Evolutionary conservation across 2,113 vertebrate genomes (phyloP), one percentile per base, ranked within the genome.

Genomic region (Colaptes auratus): DNA sequence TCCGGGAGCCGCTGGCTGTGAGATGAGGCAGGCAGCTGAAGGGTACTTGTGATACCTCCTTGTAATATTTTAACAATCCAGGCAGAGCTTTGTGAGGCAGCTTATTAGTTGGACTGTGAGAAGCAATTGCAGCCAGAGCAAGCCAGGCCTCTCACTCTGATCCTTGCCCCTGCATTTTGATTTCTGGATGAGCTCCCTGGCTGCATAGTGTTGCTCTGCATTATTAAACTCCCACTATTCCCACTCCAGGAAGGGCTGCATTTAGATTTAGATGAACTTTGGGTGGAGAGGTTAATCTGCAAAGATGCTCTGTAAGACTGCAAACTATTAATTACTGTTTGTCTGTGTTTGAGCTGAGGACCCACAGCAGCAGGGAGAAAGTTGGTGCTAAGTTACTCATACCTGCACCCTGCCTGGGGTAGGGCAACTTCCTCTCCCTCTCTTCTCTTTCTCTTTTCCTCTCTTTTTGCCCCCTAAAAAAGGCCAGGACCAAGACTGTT

Each of bases 61-160:
- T 86, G 94, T 72, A 94, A 86, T 92, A 81, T 88, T 94, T 95
- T 86, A 96, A 88, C 91, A 90, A 72, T 75, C 83, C 88, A 83
- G 63, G 70, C 50, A 65, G 90, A 93, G 12, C 88, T 86, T 86
- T 55, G 88, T 50, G 31, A 78, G 72, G 88, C 82, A 58, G 88
- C 70, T 66, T 92, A 91, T 94, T 90, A 88, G 80, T 88, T 12
- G 10, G 83, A 15, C 35, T 33, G 86, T 6, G 6, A 39, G 59
- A 83, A 86, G 90, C 86, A 91, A 69, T 91, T 83, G 82, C 31
- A 91, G 83, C 39, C 69, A 28, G 82, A 71, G 92, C 6, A 67
- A 33, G 42, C 16, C 78, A 76, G 56, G 74, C 48, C 69, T 89
- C 82, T 93, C 36, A 2, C 80, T 71, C 4, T 50, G 88, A 95